Conservation (phyloP, 1,140 invertebrate genomes). For the Pseudobourletiella spinata region DNA sequence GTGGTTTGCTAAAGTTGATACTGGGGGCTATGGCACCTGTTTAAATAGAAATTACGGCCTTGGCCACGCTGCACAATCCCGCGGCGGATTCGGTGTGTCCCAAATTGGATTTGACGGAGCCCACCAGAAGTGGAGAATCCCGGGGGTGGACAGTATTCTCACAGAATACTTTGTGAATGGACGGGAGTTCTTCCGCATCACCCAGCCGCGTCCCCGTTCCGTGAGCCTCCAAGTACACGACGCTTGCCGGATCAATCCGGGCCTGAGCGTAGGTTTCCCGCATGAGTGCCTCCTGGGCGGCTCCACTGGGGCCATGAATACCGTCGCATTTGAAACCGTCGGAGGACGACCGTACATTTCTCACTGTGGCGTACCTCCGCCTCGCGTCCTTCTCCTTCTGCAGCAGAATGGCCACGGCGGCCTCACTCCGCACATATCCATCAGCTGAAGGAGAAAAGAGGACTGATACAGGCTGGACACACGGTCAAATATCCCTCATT, state of each 20-base stretch:
- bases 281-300: slow-evolving; percentile 71
- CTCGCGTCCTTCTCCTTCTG: slow-evolving; percentile 49
- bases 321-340: slow-evolving; percentile 72
- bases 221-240: slow-evolving; percentile 88
- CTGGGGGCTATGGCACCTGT: slow-evolving; percentile 57
- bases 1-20: no score
- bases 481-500: no score
- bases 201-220: slow-evolving; percentile 53
- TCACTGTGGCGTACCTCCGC: no score
- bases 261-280: no score
- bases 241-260: slow-evolving; percentile 65
- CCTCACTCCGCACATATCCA: neutral
- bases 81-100: no score
- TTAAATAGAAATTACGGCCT: slow-evolving; percentile 55
- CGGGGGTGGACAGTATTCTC: slow-evolving; percentile 51
- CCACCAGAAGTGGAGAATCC: slow-evolving; percentile 87
- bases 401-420: no score
- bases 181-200: slow-evolving; percentile 37
- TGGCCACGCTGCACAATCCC: slow-evolving; percentile 69
- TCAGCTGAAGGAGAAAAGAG: no score
- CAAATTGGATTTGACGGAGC: no score
- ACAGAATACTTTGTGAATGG: slow-evolving; percentile 72
- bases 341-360: slow-evolving; percentile 75
- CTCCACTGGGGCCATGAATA: slow-evolving; percentile 83
- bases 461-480: no score